These are phyloP conservation scores for Panagrolaimus sp. DNA, from an alignment of 1,140 invertebrate genomes.

Conservation along the genomic window DNA sequence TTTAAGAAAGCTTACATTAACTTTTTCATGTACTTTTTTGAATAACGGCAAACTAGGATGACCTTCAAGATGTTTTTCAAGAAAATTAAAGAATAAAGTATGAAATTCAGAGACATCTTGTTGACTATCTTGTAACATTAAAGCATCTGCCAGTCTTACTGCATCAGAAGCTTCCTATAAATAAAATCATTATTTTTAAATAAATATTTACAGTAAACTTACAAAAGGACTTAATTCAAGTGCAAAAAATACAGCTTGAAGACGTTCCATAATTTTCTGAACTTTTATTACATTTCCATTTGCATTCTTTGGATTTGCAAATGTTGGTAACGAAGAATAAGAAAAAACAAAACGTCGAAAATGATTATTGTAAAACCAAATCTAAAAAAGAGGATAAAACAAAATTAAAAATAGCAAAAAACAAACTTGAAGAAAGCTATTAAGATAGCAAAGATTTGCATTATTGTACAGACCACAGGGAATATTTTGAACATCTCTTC, in stretches of 20 bases:
- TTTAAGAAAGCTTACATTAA: slow-evolving; percentile 10
- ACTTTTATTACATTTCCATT: slow-evolving; percentile 5
- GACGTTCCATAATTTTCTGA: slow-evolving; percentile 14
- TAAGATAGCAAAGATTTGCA: slow-evolving; percentile 15
- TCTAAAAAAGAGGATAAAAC: slow-evolving; percentile 3
- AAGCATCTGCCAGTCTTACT: slow-evolving; percentile 5
- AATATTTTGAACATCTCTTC: neutral
- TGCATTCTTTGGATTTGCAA: slow-evolving; percentile 9
- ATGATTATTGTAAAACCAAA: slow-evolving; percentile 7
- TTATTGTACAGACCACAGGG: slow-evolving; percentile 7
- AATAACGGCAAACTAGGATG: neutral
- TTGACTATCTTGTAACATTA: slow-evolving; percentile 15
- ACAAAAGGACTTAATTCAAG: slow-evolving; percentile 10
- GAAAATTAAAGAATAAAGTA: slow-evolving; percentile 14
- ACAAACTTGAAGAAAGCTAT: neutral
- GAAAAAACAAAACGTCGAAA: slow-evolving; percentile 8
- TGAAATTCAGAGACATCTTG: slow-evolving; percentile 15
- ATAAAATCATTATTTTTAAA: neutral
- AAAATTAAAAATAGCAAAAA: neutral
- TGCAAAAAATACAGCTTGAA: slow-evolving; percentile 8
- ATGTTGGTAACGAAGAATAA: neutral
- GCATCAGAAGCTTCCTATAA: slow-evolving; percentile 12
- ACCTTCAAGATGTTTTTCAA: slow-evolving; percentile 14
- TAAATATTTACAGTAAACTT: neutral
- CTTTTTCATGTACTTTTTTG: neutral